phyloP scores from a whole-genome alignment of 64 coral and sea anemone genomes.

The Montipora cactus region DNA sequence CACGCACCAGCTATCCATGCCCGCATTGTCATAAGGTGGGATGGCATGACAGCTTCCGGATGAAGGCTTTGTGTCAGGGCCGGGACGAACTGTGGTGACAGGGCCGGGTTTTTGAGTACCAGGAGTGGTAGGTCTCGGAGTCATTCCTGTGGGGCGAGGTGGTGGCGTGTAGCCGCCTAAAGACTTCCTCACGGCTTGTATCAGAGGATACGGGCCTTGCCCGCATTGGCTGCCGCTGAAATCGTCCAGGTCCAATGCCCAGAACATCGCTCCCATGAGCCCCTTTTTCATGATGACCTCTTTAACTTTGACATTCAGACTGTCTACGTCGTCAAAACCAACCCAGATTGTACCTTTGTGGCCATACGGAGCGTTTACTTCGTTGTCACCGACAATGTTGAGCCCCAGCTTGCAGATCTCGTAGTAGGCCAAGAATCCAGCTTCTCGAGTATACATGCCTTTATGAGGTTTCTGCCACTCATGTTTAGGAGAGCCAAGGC shows the following conservation, averaged over 20 bases:
- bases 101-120: background rate
- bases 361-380: constrained; percentile 47
- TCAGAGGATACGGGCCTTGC: constrained; percentile 31
- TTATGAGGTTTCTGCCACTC: constrained; percentile 49
- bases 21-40: constrained; percentile 57
- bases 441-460: constrained; percentile 46
- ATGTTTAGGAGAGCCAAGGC: constrained; percentile 39
- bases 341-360: constrained; percentile 66
- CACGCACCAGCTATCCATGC: constrained; percentile 47
- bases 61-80: background rate
- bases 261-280: constrained; percentile 60
- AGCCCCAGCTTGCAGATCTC: constrained; percentile 72
- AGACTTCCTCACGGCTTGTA: constrained; percentile 30
- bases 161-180: constrained; percentile 31
- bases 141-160: constrained; percentile 1
- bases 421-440: constrained; percentile 70
- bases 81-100: background rate
- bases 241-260: constrained; percentile 61
- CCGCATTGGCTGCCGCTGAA: constrained; percentile 59
- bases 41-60: constrained; percentile 21
- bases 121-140: background rate
- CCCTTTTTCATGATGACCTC: constrained; percentile 7
- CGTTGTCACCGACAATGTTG: constrained; percentile 5
- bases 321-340: constrained; percentile 47
- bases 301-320: background rate